Percentiles rank a stretch among this genome's conserved stretches.
These are phyloP conservation scores for Sinhomidia bicolor DNA, from an alignment of 2,888 invertebrate genomes.

Conservation along the genomic window DNA sequence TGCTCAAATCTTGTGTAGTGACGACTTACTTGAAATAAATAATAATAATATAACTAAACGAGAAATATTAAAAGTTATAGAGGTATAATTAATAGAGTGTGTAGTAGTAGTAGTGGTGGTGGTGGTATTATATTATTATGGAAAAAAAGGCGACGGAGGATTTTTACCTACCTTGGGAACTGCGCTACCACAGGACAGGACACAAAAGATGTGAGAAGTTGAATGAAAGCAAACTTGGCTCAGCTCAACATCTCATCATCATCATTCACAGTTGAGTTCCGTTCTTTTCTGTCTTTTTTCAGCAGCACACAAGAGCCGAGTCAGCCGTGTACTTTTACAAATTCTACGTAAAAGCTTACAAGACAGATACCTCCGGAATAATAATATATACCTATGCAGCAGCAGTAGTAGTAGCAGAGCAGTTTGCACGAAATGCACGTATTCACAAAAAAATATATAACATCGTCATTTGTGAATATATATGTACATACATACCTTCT, in stretches of 20 bases:
- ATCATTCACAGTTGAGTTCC: constrained; percentile 55
- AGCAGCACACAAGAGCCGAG: neutral
- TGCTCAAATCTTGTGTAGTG: neutral
- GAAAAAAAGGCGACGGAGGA: constrained; percentile 59
- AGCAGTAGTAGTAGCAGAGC: neutral
- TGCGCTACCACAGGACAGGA: constrained; percentile 71
- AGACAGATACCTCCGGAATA: neutral
- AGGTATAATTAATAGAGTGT: neutral
- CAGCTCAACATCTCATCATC: constrained; percentile 67
- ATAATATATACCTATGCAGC: neutral
- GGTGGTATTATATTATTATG: neutral
- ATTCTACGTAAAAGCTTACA: neutral
- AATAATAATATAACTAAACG: neutral
- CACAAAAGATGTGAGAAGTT: constrained; percentile 74
- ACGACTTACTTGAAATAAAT: neutral
- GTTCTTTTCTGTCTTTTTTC: neutral
- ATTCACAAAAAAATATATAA: too few relatives aligned
- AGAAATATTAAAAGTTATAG: neutral
- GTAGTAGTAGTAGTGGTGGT: neutral
- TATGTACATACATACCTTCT: neutral
- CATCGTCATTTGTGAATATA: too few relatives aligned
- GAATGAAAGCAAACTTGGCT: constrained; percentile 72
- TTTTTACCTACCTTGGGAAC: constrained; percentile 73
- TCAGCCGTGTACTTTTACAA: neutral
- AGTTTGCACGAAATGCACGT: too few relatives aligned